Percentiles rank a stretch among this genome's conserved stretches.
Evolutionary conservation across 2,888 invertebrate genomes (phyloP).

Genomic region (Cremastobaeus sp.): DNA sequence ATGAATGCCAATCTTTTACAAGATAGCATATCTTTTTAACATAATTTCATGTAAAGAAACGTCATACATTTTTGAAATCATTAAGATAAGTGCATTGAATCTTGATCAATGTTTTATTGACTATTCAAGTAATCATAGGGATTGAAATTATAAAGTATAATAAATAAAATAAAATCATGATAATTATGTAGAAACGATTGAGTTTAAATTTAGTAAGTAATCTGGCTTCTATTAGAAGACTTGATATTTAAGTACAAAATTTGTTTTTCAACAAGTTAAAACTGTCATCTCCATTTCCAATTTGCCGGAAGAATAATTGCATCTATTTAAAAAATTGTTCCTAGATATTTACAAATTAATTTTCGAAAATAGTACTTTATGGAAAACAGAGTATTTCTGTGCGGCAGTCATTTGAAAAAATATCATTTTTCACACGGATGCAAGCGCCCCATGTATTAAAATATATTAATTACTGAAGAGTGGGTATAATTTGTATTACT

Average conservation of each 20-base stretch:
- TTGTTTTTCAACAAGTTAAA: constrained; percentile 12
- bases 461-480: not conserved
- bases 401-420: too few species aligned
- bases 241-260: constrained; percentile 21
- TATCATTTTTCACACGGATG: too few species aligned
- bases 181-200: constrained; percentile 19
- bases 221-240: constrained; percentile 25
- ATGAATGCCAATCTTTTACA: too few species aligned
- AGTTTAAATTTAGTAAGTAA: constrained; percentile 2
- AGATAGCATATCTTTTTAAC: too few species aligned
- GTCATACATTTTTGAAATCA: not conserved
- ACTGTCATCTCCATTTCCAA: constrained; percentile 9
- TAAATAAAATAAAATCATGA: constrained; percentile 4
- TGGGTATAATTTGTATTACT: constrained; percentile 22
- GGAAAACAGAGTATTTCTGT: too few species aligned
- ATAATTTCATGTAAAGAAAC: not conserved
- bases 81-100: not conserved
- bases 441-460: too few species aligned
- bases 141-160: constrained; percentile 18
- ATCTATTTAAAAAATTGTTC: constrained; percentile 20
- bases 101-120: constrained; percentile 20
- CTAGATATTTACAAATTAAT: too few species aligned
- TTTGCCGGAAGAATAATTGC: not conserved
- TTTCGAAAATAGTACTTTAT: constrained; percentile 14
- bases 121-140: constrained; percentile 14